Base-by-base conservation (phyloP, 2,113 vertebrate genomes). In the Phoenicopterus ruber region DNA sequence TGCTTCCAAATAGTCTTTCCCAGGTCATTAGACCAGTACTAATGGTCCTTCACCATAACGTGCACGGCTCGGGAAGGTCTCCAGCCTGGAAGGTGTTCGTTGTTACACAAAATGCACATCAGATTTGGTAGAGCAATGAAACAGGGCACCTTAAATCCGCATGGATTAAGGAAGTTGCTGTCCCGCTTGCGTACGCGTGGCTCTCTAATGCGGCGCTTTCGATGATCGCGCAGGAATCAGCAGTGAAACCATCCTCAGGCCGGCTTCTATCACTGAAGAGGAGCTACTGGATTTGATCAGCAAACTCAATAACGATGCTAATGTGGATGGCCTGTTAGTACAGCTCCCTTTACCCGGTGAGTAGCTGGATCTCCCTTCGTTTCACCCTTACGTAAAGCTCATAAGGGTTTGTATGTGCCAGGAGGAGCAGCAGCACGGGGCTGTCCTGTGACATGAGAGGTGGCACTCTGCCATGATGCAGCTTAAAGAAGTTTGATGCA, bases 291-390 rank as follows among this genome's bases (percentile, higher is more conserved):
- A 99, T 72, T 79, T 99, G 38, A 99, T 99, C 71, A 82, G 97
- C 91, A 99, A 98, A 49, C 98, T 99, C 32, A 99, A 99, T 90
- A 91, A 98, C 0, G 99, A 99, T 32, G 80, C 98, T 16, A 98
- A 97, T 2, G 99, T 99, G 25, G 99, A 99, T 0, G 99, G 99
- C 29, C 98, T 99, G 31, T 97, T 99, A 58, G 98, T 99, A 32
- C 99, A 99, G 97, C 98, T 99, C 10, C 99, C 99, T 47, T 96
- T 99, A n/a, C 99, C 99, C 36, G 99, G 99, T 99, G 97, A 94
- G 94, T 32, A 31, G 70, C 72, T 15, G 5, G 1, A 1, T 2
- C 8, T 55, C 44, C 19, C 9, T 24, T 46, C 5, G 1, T 20
- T n/a, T 17, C 4, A 0, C 1, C 36, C n/a, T 32, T 10, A 6